Evolutionary conservation across 1,140 invertebrate species (phyloP), one percentile per base, ranked within the genome.

Genomic region (Dufourea novaeangliae): DNA sequence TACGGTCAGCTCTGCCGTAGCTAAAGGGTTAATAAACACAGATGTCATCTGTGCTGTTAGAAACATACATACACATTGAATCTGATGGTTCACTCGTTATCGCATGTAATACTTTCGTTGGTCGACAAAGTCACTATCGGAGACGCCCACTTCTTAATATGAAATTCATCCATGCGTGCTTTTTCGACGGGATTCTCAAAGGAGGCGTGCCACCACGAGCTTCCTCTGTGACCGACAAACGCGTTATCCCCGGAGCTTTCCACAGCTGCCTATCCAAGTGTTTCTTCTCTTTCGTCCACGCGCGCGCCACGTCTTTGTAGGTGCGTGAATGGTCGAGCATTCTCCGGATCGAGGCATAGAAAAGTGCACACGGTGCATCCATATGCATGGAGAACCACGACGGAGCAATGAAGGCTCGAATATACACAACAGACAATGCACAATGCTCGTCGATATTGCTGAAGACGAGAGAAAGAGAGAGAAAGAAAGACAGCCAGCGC

Each of bases 401-500:
- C 66, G 66, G 37, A 41, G 62, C 59, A 52, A 66, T 17, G 39
- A 46, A 34, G 22, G 14, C 37, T 39, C 70, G 41, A 27, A 27
- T 73, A 39, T 68, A 61, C 59, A 70, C 34, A 71, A 56, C 63
- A 72, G 63, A 82, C 82, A 78, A 82, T 84, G 82, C 44, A 79
- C 79, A 71, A 82, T 84, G 79, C 72, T 37, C n/a, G 50, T 44
- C 27, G 83, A 81, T 79, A 84, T 78, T 27, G 78, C 34, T 25
- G 54, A 54, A 80, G 63, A 46, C 56, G 78, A 76, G 46, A 8
- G 34, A 37, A 3, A 37, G 34, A 37, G 34, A 37, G 34, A 37
- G 34, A 37, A 37, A 37, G n/a, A n/a, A n/a, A n/a, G n/a, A n/a
- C n/a, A 50, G 57, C 46, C 61, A 64, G 41, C 29, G 57, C 41